These are phyloP conservation scores for Pentamera pediparva DNA, from an alignment of 53 echinoderm and acorn worm genomes.

Conservation along the genomic window DNA sequence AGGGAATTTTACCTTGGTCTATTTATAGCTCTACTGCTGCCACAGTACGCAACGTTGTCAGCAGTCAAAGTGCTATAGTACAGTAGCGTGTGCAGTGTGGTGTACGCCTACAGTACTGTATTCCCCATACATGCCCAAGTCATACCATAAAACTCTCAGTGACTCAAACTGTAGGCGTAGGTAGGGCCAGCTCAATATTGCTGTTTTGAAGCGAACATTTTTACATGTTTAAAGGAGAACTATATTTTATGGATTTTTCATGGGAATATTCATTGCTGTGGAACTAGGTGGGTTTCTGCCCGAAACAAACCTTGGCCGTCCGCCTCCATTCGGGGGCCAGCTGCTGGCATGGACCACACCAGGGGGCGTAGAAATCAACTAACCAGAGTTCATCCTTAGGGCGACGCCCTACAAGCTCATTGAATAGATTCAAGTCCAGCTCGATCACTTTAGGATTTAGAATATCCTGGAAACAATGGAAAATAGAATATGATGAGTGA, in stretches of 20 bases:
- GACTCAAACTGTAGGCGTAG: no score
- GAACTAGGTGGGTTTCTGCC: neutral
- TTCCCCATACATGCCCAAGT: no score
- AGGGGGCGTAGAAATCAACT: slow-evolving; percentile 94
- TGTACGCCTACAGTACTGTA: no score
- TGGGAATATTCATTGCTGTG: neutral
- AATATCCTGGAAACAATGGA: slow-evolving; percentile 54
- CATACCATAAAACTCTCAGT: no score
- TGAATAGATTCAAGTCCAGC: slow-evolving; percentile 52
- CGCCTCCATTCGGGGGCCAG: slow-evolving; percentile 90
- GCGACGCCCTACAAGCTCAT: slow-evolving; percentile 55
- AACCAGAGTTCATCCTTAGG: slow-evolving; percentile 72
- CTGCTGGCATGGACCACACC: slow-evolving; percentile 90
- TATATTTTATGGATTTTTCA: no score
- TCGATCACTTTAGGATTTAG: slow-evolving; percentile 71
- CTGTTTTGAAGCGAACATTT: no score
- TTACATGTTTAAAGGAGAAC: neutral
- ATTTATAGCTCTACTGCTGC: no score
- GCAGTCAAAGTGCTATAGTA: no score
- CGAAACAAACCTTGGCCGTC: slow-evolving; percentile 68
- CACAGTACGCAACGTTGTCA: no score
- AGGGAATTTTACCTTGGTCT: no score
- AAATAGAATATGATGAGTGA: neutral
- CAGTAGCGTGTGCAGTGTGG: no score
- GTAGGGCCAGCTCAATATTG: no score